Evolutionary conservation across 2,888 invertebrate genomes (phyloP), one percentile per base, ranked within the genome.

Genomic region (Tigriopus californicus): DNA sequence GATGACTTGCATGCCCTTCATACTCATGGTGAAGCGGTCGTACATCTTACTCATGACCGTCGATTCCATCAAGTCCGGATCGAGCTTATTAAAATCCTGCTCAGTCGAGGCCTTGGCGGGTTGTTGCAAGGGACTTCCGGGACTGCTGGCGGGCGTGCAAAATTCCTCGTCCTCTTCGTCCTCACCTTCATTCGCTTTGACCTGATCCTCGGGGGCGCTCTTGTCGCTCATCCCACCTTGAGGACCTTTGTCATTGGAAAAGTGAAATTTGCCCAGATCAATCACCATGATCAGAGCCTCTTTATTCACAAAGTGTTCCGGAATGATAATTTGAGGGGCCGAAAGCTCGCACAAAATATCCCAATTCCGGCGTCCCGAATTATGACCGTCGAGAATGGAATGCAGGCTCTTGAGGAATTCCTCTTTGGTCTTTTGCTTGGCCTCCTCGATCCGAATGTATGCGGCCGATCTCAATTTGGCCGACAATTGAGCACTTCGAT

Each of bases 301-400:
- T 15, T 65, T 63, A 60, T 70, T 69, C 2, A 64, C 62, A 58
- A 73, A 70, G 60, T 68, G 69, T 64, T 91, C 89, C 46, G 89
- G 86, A 63, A 92, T 78, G 65, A 92, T 79, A 64, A 95, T 86
- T 70, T 91, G 89, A 0, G 94, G 94, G 1, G 94, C 92, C 4
- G 86, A 86, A 63, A 95, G 85, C 71, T 94, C 89, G 65, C 94
- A 76, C 68, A 88, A 82, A 62, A 94, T 75, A 63, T 87, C 85
- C 91, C 91, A 92, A 15, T 56, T 42, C 52, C 62, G 61, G 24
- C 62, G 48, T 15, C 25, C 15, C n/a, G 49, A 49, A 22, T 51
- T 15, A n/a, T 12, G n/a, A 18, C 33, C 58, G 25, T 53, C 40
- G 3, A 51, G 46, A 12, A 56, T 24, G 41, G 49, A 20, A 18